A percentile compares a stretch with the other conserved stretches of the same genome.
Evolutionary conservation across 2,113 vertebrate species (phyloP).

Genomic region (Crotalus viridis): DNA sequence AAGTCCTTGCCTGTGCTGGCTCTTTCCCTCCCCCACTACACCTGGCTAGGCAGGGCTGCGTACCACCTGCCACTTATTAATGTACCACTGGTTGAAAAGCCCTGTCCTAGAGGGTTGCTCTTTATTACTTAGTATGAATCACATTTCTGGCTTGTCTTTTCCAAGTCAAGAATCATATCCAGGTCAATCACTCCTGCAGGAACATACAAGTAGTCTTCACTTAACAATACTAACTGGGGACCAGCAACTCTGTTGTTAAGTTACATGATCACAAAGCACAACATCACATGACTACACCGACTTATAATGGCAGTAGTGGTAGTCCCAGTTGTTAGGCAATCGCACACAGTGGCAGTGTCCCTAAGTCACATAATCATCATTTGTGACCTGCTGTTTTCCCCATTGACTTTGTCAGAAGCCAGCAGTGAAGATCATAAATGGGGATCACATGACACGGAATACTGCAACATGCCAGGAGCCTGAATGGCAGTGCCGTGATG

Average conservation of each 20-base stretch:
- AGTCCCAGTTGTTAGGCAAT: background rate
- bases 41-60: no score
- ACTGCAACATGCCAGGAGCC: background rate
- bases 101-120: no score
- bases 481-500: background rate
- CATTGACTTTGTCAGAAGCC: background rate
- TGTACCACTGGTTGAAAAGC: no score
- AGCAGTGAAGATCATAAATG: background rate
- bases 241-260: background rate
- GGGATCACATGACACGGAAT: background rate
- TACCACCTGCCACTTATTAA: no score
- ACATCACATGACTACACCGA: background rate
- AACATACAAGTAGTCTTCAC: background rate
- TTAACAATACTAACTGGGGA: background rate
- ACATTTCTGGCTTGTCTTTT: background rate
- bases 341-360: background rate
- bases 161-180: background rate
- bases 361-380: background rate
- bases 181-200: background rate
- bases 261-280: background rate
- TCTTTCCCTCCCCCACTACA: no score
- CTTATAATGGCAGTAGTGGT: background rate
- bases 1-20: no score
- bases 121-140: background rate
- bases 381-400: background rate